phyloP scores from a whole-genome alignment of 2,113 vertebrate species.

The Brachyhypopomus occidentalis region DNA sequence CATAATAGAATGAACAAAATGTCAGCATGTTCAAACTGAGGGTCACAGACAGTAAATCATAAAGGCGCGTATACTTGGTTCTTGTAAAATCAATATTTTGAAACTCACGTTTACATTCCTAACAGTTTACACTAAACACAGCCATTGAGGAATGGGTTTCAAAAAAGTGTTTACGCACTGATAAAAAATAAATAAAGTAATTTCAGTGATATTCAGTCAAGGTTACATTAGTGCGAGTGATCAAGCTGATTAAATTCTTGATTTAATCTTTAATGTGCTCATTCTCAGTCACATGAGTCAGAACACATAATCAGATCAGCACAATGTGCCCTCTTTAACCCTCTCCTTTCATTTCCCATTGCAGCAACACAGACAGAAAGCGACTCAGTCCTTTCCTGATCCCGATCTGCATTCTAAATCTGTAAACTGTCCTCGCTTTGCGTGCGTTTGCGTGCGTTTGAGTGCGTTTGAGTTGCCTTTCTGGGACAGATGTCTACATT shows the following conservation, averaged over 20 bases:
- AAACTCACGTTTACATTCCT: too few relatives aligned
- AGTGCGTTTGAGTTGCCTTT: neutral
- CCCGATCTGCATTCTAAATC: neutral
- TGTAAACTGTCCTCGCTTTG: neutral
- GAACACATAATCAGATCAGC: neutral
- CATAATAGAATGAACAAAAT: too few relatives aligned
- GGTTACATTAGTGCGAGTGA: neutral
- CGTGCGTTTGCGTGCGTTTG: neutral
- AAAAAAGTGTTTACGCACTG: too few relatives aligned
- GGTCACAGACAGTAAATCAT: too few relatives aligned
- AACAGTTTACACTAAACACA: too few relatives aligned
- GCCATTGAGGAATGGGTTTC: too few relatives aligned
- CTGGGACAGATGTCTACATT: conserved; percentile 2
- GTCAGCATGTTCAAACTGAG: too few relatives aligned
- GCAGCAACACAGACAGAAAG: neutral
- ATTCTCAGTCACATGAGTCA: neutral
- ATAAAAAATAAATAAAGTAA: neutral
- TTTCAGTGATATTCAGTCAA: neutral
- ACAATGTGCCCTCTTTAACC: neutral
- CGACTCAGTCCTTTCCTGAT: neutral
- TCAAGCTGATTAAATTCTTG: neutral
- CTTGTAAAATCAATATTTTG: too few relatives aligned
- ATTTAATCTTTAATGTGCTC: neutral
- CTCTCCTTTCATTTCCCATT: neutral
- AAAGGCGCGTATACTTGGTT: too few relatives aligned